These are phyloP conservation scores for Oxygymnocypris stewartii DNA, from an alignment of 2,113 vertebrate species.

Conservation along the genomic window DNA sequence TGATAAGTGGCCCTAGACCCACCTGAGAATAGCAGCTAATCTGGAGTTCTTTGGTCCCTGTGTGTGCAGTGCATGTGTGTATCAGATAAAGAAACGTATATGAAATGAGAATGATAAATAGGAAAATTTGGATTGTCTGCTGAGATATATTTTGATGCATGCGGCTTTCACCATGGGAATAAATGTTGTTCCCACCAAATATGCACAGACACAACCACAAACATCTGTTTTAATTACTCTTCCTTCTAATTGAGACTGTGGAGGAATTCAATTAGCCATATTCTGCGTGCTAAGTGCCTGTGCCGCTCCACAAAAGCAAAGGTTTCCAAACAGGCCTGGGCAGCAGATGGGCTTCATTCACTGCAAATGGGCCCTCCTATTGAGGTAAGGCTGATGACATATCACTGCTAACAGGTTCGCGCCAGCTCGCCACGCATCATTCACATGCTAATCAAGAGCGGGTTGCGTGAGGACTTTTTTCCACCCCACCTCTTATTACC, in stretches of 20 bases:
- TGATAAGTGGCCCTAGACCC: constrained; percentile 21
- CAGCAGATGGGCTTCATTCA: constrained; percentile 56
- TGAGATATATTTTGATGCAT: not conserved
- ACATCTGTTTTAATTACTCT: constrained; percentile 65
- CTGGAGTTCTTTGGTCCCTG: not conserved
- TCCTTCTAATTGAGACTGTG: constrained; percentile 54
- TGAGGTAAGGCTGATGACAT: constrained; percentile 52
- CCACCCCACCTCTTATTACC: constrained; percentile 48
- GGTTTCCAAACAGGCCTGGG: constrained; percentile 47
- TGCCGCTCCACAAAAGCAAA: constrained; percentile 35
- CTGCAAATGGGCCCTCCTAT: constrained; percentile 44
- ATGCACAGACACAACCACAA: constrained; percentile 14
- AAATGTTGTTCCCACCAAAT: constrained; percentile 26
- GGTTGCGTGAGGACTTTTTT: constrained; percentile 42
- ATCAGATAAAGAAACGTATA: constrained; percentile 7
- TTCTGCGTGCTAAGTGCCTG: constrained; percentile 41
- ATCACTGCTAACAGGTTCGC: constrained; percentile 52
- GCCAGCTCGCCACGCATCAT: constrained; percentile 49
- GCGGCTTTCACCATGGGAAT: constrained; percentile 27
- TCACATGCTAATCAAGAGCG: constrained; percentile 57
- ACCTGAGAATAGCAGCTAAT: constrained; percentile 18
- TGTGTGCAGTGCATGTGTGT: not conserved
- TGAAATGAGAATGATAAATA: not conserved
- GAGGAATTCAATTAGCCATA: no score
- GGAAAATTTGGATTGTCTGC: not conserved